A percentile compares a stretch with the other conserved stretches of the same genome.
Conservation (phyloP, 2,888 invertebrate genomes). For the Aporophyla lueneburgensis region DNA sequence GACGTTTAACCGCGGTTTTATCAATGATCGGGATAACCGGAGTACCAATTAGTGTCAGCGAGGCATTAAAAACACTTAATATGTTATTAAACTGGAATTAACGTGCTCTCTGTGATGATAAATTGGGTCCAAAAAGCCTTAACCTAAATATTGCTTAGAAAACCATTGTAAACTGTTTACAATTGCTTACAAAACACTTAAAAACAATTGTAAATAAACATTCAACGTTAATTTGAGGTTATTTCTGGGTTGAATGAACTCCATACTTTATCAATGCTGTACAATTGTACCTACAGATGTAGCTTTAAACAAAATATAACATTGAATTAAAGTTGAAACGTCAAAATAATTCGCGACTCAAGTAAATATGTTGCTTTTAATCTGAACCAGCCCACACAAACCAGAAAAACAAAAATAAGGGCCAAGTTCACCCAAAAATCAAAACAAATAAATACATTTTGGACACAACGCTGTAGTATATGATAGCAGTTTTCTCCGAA, state of each 20-base stretch:
- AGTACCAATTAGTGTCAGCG: conserved; percentile 44
- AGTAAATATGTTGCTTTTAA: conserved; percentile 14
- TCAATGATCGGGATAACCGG: conserved; percentile 40
- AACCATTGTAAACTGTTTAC: background rate
- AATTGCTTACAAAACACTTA: background rate
- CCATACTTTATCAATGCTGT: conserved; percentile 29
- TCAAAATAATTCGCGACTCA: background rate
- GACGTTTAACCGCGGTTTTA: conserved; percentile 24
- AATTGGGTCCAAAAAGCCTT: background rate
- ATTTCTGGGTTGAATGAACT: conserved; percentile 39
- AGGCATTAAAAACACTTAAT: conserved; percentile 27
- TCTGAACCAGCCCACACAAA: background rate
- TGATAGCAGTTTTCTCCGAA: conserved; percentile 75
- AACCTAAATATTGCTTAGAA: background rate
- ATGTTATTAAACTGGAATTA: conserved; percentile 9
- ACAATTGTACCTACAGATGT: background rate
- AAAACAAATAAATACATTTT: conserved; percentile 62
- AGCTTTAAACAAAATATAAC: conserved; percentile 7
- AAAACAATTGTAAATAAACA: conserved; percentile 2
- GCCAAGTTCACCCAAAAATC: conserved; percentile 46
- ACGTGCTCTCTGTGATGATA: background rate
- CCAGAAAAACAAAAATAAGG: conserved; percentile 31
- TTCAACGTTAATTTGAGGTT: background rate
- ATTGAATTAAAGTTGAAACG: background rate
- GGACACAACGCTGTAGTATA: conserved; percentile 43